A percentile compares a stretch with the other conserved stretches of the same genome.
phyloP scores from a whole-genome alignment of 2,113 vertebrate species.

The Mustelus asterias region DNA sequence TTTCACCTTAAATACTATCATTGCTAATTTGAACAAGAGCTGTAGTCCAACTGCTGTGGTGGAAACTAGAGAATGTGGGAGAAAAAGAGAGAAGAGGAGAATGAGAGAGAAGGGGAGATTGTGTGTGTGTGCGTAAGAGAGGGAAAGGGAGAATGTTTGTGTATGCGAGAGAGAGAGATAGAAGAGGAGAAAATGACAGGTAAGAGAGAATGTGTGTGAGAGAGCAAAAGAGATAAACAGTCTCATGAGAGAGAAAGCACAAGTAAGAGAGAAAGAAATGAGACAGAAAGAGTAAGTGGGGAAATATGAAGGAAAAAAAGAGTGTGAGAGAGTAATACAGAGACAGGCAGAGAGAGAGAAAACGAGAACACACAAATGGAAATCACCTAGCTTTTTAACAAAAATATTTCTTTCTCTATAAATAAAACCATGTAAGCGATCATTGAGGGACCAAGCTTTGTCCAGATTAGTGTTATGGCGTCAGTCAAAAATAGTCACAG shows the following conservation, averaged over 20 bases:
- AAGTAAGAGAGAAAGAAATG: too few species aligned
- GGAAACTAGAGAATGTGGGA: neutral
- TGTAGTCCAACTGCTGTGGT: too few species aligned
- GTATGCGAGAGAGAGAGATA: neutral
- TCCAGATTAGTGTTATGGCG: neutral
- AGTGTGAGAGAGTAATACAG: neutral
- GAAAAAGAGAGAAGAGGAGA: neutral
- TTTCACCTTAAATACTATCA: too few species aligned
- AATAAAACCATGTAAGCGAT: neutral
- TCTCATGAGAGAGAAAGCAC: too few species aligned
- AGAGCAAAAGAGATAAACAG: neutral
- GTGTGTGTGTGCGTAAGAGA: too few species aligned
- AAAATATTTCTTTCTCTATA: neutral
- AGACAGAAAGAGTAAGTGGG: too few species aligned
- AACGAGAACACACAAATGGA: neutral
- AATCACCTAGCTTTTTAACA: neutral
- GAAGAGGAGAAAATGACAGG: neutral
- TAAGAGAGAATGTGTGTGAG: neutral
- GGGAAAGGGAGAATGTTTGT: neutral
- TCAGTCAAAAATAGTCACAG: constrained; percentile 15
- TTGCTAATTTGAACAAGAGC: neutral
- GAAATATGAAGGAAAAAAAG: too few species aligned
- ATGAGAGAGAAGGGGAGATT: neutral
- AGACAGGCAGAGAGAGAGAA: neutral
- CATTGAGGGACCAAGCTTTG: neutral